phyloP scores from a whole-genome alignment of 2,113 vertebrate species.

The Plecotus auritus region DNA sequence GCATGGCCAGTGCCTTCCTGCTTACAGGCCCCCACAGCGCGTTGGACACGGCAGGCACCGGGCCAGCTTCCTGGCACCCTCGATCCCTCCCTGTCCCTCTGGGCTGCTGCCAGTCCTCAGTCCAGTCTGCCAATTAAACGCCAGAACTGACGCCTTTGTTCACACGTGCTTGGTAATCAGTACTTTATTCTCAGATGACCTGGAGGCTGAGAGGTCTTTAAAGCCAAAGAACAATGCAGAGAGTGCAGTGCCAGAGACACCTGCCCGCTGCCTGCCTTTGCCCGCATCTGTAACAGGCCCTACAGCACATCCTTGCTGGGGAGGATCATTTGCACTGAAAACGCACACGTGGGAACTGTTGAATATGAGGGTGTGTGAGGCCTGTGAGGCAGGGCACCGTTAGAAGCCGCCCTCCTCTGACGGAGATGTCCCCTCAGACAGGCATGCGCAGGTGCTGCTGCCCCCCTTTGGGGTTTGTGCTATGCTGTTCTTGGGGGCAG shows the following conservation, averaged over 20 bases:
- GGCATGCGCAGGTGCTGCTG: neutral
- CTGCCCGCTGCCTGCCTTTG: no score
- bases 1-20: neutral
- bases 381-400: neutral
- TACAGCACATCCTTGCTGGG: neutral
- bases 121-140: rapidly evolving
- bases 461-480: neutral
- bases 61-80: neutral
- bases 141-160: neutral
- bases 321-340: neutral
- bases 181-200: no score
- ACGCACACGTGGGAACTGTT: neutral
- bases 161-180: rapidly evolving
- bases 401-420: neutral
- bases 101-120: neutral
- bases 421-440: neutral
- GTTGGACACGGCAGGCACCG: rapidly evolving
- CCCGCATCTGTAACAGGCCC: neutral
- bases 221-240: neutral
- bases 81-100: rapidly evolving
- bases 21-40: rapidly evolving
- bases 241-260: rapidly evolving
- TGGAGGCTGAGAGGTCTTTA: neutral
- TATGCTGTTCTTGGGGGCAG: neutral
- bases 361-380: neutral